Evolutionary conservation across 2,888 invertebrate genomes (phyloP), one percentile per base, ranked within the genome.

Genomic region (Campaea margaritaria): DNA sequence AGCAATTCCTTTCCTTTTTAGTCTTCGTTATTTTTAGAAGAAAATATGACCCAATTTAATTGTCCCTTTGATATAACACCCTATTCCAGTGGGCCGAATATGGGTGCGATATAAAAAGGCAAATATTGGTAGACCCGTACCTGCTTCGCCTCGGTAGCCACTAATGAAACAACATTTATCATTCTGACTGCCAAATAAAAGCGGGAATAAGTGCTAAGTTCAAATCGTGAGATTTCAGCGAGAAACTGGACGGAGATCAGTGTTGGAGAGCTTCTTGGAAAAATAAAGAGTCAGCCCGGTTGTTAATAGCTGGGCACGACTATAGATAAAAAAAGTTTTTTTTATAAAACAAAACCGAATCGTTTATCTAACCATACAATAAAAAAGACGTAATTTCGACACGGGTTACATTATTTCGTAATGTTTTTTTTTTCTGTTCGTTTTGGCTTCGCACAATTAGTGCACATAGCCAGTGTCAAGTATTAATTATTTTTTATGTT

Each of bases 151-250:
- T 76, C 74, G 76, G 74, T 74, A 72, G 71, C 76, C 83, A 77
- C 84, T 89, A 89, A 90, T 90, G 89, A 90, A 89, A 88, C 76
- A 78, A 77, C 85, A 86, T 90, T 89, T 88, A 87, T 89, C 89
- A 90, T 87, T 82, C 80, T 75, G 78, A 79, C 82, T 84, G 87
- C 86, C 86, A 87, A 89, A 89, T 88, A 86, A 87, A 86, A 83
- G 82, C 80, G 78, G 78, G 72, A 75, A 73, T 73, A 74, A 72
- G 74, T 73, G 63, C 53, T 28, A 58, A 58, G 74, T 68, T 58
- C 46, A 58, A 60, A 64, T 42, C 55, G 16, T 64, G 46, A 56
- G 65, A 47, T 56, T 21, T 3, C 21, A 64, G 66, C 55, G 58
- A 58, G 21, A 46, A 9, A 36, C 12, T 11, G n/a, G n/a, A 36